These are phyloP conservation scores for Eristalis arbustorum DNA, from an alignment of 2,888 invertebrate species.

Conservation along the genomic window DNA sequence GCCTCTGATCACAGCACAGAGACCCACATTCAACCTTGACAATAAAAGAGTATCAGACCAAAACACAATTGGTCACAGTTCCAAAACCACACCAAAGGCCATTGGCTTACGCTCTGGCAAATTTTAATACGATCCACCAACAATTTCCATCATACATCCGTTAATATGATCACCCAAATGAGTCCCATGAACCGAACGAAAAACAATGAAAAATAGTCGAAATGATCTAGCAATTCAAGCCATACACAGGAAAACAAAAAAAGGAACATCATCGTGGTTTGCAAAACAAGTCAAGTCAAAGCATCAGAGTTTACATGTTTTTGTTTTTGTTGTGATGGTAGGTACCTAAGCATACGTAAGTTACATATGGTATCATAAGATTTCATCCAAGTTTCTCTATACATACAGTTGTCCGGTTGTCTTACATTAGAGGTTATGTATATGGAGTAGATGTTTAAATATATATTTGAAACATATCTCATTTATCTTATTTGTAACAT, in stretches of 20 bases:
- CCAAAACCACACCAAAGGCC: background rate
- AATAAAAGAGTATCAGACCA: background rate
- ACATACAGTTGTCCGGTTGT: background rate
- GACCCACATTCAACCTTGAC: background rate
- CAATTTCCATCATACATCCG: background rate
- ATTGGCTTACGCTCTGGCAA: background rate
- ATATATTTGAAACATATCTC: background rate
- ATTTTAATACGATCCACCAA: background rate
- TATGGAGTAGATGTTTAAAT: conserved; percentile 9
- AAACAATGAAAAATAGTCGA: background rate
- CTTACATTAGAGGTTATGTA: conserved; percentile 4
- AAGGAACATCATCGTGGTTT: background rate
- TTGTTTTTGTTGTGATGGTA: background rate
- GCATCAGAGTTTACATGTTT: background rate
- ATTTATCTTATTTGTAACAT: background rate
- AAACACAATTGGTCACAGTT: background rate
- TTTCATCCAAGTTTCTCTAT: conserved; percentile 15
- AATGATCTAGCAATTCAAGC: background rate
- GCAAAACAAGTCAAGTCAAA: background rate
- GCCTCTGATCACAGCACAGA: too few species aligned
- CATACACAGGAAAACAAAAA: background rate
- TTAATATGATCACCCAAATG: background rate
- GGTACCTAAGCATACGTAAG: conserved; percentile 10
- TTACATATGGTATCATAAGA: conserved; percentile 43
- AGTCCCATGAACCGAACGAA: background rate